Evolutionary conservation across 2,888 invertebrate species (phyloP), one percentile per base, ranked within the genome.

Genomic region (Pheosia gnoma): DNA sequence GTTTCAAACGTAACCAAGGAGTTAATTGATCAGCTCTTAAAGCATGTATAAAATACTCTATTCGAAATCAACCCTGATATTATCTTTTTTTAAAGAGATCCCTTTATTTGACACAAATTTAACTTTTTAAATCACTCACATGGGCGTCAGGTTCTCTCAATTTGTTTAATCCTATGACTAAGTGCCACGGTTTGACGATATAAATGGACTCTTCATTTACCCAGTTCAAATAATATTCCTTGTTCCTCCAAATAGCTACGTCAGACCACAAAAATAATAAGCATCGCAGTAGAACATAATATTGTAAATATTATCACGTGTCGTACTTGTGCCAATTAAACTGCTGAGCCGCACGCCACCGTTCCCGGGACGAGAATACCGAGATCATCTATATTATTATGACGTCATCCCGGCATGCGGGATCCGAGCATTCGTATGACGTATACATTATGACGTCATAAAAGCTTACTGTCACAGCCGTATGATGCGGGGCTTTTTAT

Each of bases 251-350:
- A 25, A 25, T 25, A 25, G 63, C 56, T 62, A 52, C 59, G 64
- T 60, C 37, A 55, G 38, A 39, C 62, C 62, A 25, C 60, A 60
- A 49, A 66, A 63, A 63, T 66, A 75, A 75, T 66, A 65, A 64
- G 58, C 41, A 59, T n/a, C 54, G 59, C 58, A 55, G 62, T 63
- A 66, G 66, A 60, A 64, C 51, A 62, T 59, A 67, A 65, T 61
- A 59, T 56, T 63, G 57, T 65, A 65, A 62, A 72, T 66, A 59
- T 67, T 59, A 58, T 54, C 54, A 54, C 39, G 54, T 54, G 54
- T 39, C 4, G 53, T 39, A 49, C 36, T 62, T 70, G 73, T 73
- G 70, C 37, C 70, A 75, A 75, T 74, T 74, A 74, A 70, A 64
- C 60, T 62, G 63, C 51, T 61, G 65, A 61, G 61, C 58, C 11